These are phyloP conservation scores for Streblospio benedicti DNA, from an alignment of 1,140 invertebrate genomes.

Conservation along the genomic window DNA sequence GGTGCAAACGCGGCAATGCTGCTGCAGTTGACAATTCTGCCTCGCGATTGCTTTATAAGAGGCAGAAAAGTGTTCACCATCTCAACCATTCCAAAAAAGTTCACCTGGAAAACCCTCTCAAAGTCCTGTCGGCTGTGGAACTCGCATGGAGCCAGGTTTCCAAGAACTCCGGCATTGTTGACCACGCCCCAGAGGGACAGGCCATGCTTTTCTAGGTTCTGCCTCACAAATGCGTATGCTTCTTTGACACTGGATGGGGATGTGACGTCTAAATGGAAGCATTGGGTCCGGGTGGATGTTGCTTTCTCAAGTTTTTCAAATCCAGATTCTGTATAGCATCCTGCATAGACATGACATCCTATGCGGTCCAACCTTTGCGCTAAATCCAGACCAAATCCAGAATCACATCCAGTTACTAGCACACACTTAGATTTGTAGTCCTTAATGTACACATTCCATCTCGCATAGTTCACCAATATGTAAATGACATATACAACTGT, in stretches of 20 bases:
- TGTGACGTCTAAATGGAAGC: background rate
- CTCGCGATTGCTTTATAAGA: no score
- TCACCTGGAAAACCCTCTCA: background rate
- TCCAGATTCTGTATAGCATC: background rate
- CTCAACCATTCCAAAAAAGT: slow-evolving; percentile 3
- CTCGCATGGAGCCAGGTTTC: background rate
- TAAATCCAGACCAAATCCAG: background rate
- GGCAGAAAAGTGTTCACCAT: background rate
- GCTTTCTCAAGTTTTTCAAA: background rate
- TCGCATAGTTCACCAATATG: no score
- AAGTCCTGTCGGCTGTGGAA: background rate
- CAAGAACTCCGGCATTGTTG: slow-evolving; percentile 1
- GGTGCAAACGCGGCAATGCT: no score
- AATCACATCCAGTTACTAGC: slow-evolving; percentile 5
- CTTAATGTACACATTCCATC: no score
- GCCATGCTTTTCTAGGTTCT: background rate
- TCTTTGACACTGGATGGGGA: background rate
- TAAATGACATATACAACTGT: no score
- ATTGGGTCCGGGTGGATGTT: background rate
- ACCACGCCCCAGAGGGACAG: slow-evolving; percentile 3
- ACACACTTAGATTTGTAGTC: no score
- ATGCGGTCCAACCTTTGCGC: background rate
- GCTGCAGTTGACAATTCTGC: no score
- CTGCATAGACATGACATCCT: slow-evolving; percentile 2
- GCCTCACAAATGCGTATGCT: background rate